These are phyloP conservation scores for Zele albiditarsus DNA, from an alignment of 2,888 invertebrate species.

Conservation along the genomic window DNA sequence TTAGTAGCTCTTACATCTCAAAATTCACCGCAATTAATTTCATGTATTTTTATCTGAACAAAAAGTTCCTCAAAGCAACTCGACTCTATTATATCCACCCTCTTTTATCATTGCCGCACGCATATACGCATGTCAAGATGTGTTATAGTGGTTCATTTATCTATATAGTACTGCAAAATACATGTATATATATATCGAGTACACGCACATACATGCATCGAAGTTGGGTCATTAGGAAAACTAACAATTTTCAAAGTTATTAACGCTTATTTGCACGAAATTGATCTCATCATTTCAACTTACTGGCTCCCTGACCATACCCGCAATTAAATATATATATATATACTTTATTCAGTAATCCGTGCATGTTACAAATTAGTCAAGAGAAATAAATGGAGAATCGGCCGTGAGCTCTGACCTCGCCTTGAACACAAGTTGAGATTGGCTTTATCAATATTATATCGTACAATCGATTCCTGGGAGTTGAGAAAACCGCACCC, in stretches of 20 bases:
- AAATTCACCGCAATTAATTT: neutral
- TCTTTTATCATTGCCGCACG: neutral
- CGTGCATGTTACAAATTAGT: neutral
- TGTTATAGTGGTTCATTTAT: neutral
- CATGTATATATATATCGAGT: too few species aligned
- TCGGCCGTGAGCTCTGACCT: neutral
- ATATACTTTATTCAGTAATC: neutral
- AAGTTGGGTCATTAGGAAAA: too few species aligned
- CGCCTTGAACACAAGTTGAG: neutral
- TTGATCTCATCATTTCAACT: neutral
- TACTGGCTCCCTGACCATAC: too few species aligned
- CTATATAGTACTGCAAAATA: neutral
- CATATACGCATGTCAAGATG: neutral
- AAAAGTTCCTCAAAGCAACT: neutral
- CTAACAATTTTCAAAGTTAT: too few species aligned
- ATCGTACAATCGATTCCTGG: neutral
- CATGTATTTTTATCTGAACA: neutral
- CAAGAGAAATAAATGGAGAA: constrained; percentile 5
- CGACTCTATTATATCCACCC: neutral
- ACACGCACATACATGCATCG: too few species aligned
- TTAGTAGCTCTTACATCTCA: neutral
- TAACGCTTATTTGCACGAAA: too few species aligned
- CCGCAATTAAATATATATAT: neutral
- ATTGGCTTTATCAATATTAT: constrained; percentile 8
- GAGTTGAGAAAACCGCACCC: constrained; percentile 12